These are phyloP conservation scores for Hypomecis punctinalis DNA, from an alignment of 2,888 invertebrate species.

Conservation along the genomic window DNA sequence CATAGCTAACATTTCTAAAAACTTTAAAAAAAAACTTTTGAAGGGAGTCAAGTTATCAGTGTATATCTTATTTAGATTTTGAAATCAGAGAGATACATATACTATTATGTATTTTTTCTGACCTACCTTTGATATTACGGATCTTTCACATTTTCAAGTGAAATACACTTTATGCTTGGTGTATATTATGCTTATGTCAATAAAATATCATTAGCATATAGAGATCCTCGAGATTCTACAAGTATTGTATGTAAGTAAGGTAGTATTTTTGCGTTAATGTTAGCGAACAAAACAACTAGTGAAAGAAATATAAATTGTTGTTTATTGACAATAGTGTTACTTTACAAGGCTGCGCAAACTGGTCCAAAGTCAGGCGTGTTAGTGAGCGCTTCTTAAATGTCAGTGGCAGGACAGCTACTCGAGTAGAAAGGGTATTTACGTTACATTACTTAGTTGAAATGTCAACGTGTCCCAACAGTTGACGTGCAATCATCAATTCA, in stretches of 20 bases:
- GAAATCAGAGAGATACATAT: too few relatives aligned
- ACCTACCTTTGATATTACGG: too few relatives aligned
- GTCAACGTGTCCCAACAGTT: conserved; percentile 52
- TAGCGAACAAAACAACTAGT: conserved; percentile 56
- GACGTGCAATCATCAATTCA: conserved; percentile 48
- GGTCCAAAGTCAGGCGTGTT: conserved; percentile 67
- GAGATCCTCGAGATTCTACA: too few relatives aligned
- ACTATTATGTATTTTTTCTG: too few relatives aligned
- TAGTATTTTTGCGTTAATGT: conserved; percentile 41
- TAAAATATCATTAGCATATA: too few relatives aligned
- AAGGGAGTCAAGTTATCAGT: too few relatives aligned
- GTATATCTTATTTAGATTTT: too few relatives aligned
- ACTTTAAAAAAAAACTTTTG: too few relatives aligned
- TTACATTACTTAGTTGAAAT: conserved; percentile 53
- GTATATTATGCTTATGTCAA: too few relatives aligned
- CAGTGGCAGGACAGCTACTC: conserved; percentile 62
- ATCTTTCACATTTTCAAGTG: too few relatives aligned
- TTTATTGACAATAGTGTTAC: conserved; percentile 61
- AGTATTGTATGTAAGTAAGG: conserved; percentile 29
- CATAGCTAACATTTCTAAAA: too few relatives aligned
- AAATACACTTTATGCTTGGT: too few relatives aligned
- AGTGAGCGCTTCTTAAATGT: conserved; percentile 71
- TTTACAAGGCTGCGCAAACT: conserved; percentile 64
- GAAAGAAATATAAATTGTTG: conserved; percentile 51
- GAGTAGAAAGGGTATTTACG: conserved; percentile 55